phyloP scores from a whole-genome alignment of 2,888 invertebrate genomes.

The Empis livida region DNA sequence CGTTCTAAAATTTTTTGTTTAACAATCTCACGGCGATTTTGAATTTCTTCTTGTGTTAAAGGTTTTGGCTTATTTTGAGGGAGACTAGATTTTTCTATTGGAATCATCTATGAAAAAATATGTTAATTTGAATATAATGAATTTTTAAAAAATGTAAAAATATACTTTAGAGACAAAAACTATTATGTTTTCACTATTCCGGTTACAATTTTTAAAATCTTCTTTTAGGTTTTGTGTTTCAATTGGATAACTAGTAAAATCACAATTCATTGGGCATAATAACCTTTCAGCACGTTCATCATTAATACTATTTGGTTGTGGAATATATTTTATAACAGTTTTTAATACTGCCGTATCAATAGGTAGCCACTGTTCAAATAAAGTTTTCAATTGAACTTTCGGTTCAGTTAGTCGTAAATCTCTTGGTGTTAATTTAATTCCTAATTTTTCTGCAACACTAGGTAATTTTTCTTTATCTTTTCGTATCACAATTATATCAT shows the following conservation, averaged over 20 bases:
- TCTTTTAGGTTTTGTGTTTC: constrained; percentile 58
- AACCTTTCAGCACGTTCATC: constrained; percentile 70
- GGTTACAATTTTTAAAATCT: constrained; percentile 56
- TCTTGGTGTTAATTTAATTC: constrained; percentile 57
- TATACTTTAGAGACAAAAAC: constrained; percentile 34
- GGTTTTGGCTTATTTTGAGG: constrained; percentile 70
- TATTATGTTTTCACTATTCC: constrained; percentile 48
- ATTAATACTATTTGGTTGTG: constrained; percentile 62
- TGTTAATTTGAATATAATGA: no score
- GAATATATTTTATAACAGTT: constrained; percentile 69
- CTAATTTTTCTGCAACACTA: constrained; percentile 55
- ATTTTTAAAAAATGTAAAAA: no score
- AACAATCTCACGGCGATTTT: constrained; percentile 51
- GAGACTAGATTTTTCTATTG: constrained; percentile 57
- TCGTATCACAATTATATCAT: constrained; percentile 64
- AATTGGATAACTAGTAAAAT: constrained; percentile 51
- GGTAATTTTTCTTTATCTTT: constrained; percentile 63
- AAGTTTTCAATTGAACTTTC: constrained; percentile 62
- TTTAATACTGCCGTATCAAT: constrained; percentile 68
- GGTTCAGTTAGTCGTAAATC: constrained; percentile 70
- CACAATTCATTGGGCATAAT: constrained; percentile 57
- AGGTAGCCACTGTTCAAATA: constrained; percentile 84
- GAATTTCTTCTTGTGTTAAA: constrained; percentile 62
- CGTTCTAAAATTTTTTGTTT: constrained; percentile 50
- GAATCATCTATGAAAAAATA: constrained; percentile 71